These are phyloP conservation scores for Lissonota sp. DNA, from an alignment of 2,888 invertebrate species.

Conservation along the genomic window DNA sequence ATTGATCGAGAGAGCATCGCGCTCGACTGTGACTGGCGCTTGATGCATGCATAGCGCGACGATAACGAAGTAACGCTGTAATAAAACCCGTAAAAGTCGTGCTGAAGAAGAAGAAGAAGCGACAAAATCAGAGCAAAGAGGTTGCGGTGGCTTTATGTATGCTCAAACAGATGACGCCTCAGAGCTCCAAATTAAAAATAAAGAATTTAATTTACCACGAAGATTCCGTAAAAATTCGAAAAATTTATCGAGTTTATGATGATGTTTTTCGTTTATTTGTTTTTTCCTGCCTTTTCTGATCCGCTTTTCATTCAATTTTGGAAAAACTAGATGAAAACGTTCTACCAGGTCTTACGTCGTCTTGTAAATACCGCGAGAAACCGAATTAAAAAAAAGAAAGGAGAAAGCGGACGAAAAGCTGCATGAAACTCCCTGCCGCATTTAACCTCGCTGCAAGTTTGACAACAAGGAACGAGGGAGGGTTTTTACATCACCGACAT, in stretches of 20 bases:
- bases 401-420: background rate
- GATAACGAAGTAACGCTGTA: slow-evolving; percentile 49
- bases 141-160: slow-evolving; percentile 42
- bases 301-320: no score
- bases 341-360: slow-evolving; percentile 62
- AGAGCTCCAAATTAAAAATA: no score
- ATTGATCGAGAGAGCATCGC: slow-evolving; percentile 17
- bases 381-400: background rate
- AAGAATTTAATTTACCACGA: no score
- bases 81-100: slow-evolving; percentile 28
- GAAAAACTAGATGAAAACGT: no score
- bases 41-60: slow-evolving; percentile 9
- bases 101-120: background rate
- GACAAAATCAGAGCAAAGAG: slow-evolving; percentile 34
- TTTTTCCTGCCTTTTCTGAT: no score
- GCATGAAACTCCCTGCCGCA: background rate
- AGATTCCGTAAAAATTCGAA: background rate
- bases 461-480: background rate
- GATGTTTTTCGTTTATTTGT: no score
- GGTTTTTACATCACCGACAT: slow-evolving; percentile 67
- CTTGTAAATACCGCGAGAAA: slow-evolving; percentile 68
- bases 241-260: background rate
- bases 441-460: slow-evolving; percentile 23
- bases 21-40: slow-evolving; percentile 2
- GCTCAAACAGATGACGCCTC: no score